Evolutionary conservation across 2,797 vertebrate genomes (phyloP), one percentile per base, ranked within the genome.

Genomic region (Channa striata): DNA sequence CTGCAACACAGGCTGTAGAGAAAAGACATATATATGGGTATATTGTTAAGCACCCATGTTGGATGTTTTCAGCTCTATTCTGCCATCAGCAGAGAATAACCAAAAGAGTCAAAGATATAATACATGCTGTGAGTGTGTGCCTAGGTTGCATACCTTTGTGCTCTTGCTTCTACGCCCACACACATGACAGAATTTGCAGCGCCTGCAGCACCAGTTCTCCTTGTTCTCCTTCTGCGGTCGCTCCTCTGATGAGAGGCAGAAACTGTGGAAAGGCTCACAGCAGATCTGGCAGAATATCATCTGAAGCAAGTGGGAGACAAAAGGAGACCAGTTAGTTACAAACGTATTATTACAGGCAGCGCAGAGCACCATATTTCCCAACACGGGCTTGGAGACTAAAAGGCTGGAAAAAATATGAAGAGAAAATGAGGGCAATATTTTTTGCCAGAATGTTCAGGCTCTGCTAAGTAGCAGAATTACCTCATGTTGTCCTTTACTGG

Each of bases 261-360:
- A 98, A 42, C 82, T 90, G 64, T 98, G 97, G 89, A 97, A 98
- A 51, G 97, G 96, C 78, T 98, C 96, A 50, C 97, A 97, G 93
- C 97, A 97, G 67, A 98, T 95, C 92, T 97, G 96, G 89, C 97
- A 97, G 91, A 93, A 96, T 40, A 97, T 93, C 93, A 97, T 93
- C 97, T 97, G 78, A 49, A 43, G 46, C 50, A 70, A 59, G 49
- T 4, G 17, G 39, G 6, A 61, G 10, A 68, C 52, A 40, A n/a
- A 11, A 25, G 2, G 44, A 46, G 44, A 46, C 10, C n/a, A 19
- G n/a, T 46, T 46, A 20, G 44, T 44, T 52, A 82, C 64, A 75
- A 21, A 23, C 4, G 37, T 20, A n/a, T 11, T 20, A 21, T 25
- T 39, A 42, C 40, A 34, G 46, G 13, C 25, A 39, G 11, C 33